A percentile compares a stretch with the other conserved stretches of the same genome.
Conservation (phyloP, 1,140 invertebrate species). For the Patella vulgata region DNA sequence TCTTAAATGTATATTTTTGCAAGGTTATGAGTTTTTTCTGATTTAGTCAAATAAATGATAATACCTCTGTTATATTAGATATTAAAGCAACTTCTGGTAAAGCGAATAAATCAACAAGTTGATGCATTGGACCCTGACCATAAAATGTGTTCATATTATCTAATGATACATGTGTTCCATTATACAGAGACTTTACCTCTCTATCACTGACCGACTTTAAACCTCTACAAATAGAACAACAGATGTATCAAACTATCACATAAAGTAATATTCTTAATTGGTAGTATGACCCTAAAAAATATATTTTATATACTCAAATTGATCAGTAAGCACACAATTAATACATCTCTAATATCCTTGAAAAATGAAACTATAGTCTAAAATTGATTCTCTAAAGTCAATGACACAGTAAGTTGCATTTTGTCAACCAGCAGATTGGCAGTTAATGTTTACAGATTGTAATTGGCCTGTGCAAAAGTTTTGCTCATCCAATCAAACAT, state of each 20-base stretch:
- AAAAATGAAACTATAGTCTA: too few species aligned
- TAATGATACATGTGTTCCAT: constrained; percentile 71
- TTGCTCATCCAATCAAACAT: too few species aligned
- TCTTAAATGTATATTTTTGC: too few species aligned
- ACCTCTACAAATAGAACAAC: constrained; percentile 66
- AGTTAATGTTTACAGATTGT: too few species aligned
- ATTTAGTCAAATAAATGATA: too few species aligned
- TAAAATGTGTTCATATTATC: constrained; percentile 66
- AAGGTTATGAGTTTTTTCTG: too few species aligned
- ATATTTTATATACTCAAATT: not conserved
- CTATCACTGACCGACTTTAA: constrained; percentile 82
- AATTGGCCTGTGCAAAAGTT: too few species aligned
- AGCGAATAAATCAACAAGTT: constrained; percentile 96
- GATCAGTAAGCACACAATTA: too few species aligned
- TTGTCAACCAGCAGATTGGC: too few species aligned
- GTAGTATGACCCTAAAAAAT: constrained; percentile 2
- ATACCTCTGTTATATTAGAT: constrained; percentile 89
- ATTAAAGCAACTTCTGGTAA: constrained; percentile 94
- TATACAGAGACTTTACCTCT: constrained; percentile 88
- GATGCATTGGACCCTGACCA: constrained; percentile 83
- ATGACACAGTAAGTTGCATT: too few species aligned
- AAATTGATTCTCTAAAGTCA: too few species aligned
- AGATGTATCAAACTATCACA: constrained; percentile 1
- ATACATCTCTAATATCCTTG: too few species aligned
- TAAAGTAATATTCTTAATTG: not conserved